Evolutionary conservation across 2,888 invertebrate genomes (phyloP).

Genomic region (Apantesis nais): DNA sequence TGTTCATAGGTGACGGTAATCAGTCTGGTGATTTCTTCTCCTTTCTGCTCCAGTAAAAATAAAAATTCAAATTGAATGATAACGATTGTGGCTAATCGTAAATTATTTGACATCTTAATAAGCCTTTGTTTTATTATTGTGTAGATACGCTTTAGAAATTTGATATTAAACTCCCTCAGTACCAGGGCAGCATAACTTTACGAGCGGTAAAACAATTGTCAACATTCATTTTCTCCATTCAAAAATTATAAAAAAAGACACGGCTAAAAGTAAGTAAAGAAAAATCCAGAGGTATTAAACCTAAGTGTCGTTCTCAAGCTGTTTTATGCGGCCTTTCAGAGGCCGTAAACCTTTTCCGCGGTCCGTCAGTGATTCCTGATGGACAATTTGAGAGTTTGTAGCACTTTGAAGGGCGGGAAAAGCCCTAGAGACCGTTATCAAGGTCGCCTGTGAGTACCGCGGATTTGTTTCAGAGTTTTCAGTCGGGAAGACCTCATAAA

Average conservation of each 20-base stretch:
- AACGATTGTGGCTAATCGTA: slow-evolving; percentile 1
- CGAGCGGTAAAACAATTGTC: slow-evolving; percentile 27
- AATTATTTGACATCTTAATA: neutral
- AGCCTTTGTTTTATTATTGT: slow-evolving; percentile 10
- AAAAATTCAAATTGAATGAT: too few relatives aligned
- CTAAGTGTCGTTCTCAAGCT: slow-evolving; percentile 76
- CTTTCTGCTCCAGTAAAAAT: too few relatives aligned
- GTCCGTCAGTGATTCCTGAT: slow-evolving; percentile 80
- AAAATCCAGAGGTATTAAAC: slow-evolving; percentile 75
- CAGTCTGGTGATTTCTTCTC: too few relatives aligned
- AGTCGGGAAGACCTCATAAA: slow-evolving; percentile 50
- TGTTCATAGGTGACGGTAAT: too few relatives aligned
- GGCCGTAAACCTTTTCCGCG: slow-evolving; percentile 74
- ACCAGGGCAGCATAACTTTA: slow-evolving; percentile 35
- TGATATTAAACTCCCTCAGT: slow-evolving; percentile 6
- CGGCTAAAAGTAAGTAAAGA: slow-evolving; percentile 53
- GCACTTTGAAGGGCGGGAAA: slow-evolving; percentile 52
- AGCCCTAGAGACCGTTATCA: slow-evolving; percentile 53
- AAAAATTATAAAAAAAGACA: slow-evolving; percentile 37
- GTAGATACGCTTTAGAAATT: slow-evolving; percentile 2
- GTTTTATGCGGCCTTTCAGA: slow-evolving; percentile 73
- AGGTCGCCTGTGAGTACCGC: slow-evolving; percentile 48
- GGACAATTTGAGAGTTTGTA: slow-evolving; percentile 82
- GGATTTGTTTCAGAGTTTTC: slow-evolving; percentile 63
- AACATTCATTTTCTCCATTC: slow-evolving; percentile 30